Conservation (phyloP, 2,888 invertebrate genomes). For the Scaptomyza caliginosa region DNA sequence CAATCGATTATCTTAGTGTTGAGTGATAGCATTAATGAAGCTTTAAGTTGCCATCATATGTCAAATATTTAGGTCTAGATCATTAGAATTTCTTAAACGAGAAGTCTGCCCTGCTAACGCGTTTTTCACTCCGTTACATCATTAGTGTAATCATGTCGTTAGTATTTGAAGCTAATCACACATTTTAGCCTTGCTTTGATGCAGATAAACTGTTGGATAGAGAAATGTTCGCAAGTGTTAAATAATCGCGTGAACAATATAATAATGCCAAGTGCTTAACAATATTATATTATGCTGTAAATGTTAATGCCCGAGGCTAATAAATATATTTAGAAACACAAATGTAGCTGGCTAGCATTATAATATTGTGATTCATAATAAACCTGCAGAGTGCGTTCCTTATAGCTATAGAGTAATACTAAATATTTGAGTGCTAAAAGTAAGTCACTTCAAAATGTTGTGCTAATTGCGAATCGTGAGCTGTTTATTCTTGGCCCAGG, state of each 20-base stretch:
- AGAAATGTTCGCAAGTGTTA: not conserved
- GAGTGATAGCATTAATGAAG: not conserved
- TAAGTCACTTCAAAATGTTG: conserved; percentile 14
- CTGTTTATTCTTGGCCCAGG: conserved; percentile 7
- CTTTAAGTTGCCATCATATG: not conserved
- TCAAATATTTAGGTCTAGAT: too few species aligned
- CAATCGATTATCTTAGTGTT: conserved; percentile 2
- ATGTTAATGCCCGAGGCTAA: conserved; percentile 5
- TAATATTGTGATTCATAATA: not conserved
- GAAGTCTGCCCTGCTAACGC: too few species aligned
- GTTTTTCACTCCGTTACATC: not conserved
- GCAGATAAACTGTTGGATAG: not conserved
- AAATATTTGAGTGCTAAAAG: conserved; percentile 13
- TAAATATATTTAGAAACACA: conserved; percentile 7
- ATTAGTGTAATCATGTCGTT: not conserved
- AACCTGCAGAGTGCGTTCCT: conserved; percentile 2
- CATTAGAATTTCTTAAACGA: too few species aligned
- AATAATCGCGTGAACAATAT: not conserved
- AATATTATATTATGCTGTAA: conserved; percentile 1
- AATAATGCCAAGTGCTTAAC: conserved; percentile 3
- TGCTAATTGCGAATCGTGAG: conserved; percentile 25
- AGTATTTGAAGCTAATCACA: conserved; percentile 2
- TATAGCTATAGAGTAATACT: not conserved
- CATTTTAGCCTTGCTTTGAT: not conserved
- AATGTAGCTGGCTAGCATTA: not conserved